Evolutionary conservation across 2,888 invertebrate species (phyloP), one percentile per base, ranked within the genome.

Genomic region (Ligdia adustata): DNA sequence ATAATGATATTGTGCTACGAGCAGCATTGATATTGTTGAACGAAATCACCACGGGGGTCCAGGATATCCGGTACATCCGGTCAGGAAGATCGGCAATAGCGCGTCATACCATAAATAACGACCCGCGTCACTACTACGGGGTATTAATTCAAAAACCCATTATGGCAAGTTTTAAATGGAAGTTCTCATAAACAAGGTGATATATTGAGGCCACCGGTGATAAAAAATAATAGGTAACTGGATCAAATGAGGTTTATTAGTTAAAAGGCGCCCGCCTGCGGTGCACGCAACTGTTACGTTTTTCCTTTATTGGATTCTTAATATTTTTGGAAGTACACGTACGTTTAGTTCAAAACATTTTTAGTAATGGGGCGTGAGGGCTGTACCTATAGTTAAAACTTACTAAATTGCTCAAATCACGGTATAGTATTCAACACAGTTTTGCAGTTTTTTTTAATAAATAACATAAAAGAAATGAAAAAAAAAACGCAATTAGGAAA

Each of bases 61-160:
- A 12, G 58, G 57, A 60, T 39, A 39, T 53, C 57, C 55, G 44
- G 57, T 45, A 52, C 32, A 42, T 55, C 57, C 57, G 54, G 39
- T 26, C 42, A 48, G 55, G 56, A 53, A 59, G 66, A 64, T 62
- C 61, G 62, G 60, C 57, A 67, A 71, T 69, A 63, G 64, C 64
- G 56, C 62, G 47, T 50, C 40, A 52, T 47, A 29, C 55, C 66
- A 73, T 82, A 79, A 82, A 82, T 82, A 70, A 76, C 59, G 61
- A 51, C 69, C 68, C 58, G 42, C 67, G 75, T 73, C 77, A 72
- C 70, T 72, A 71, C 66, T 75, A 75, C 64, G 60, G 62, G 69
- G 69, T 73, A 79, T 84, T 82, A 79, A 79, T 80, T 78, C 77
- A 77, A 72, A 79, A 81, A 73, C 63, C 78, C 75, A 82, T 85